phyloP scores from a whole-genome alignment of 2,888 invertebrate species.

The Ochropleura plecta region DNA sequence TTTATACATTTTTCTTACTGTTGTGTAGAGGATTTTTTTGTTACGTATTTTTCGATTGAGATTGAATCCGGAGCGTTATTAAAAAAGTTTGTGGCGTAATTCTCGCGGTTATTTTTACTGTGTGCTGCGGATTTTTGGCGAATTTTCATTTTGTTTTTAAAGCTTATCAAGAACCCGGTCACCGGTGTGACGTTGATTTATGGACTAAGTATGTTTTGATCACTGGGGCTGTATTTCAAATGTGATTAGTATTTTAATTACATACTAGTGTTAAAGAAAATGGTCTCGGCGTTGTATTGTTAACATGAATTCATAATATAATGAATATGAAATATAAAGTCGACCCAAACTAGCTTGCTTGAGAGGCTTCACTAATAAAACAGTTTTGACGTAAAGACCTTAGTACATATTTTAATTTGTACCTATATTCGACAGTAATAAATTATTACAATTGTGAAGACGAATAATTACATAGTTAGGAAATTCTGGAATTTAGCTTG shows the following conservation, averaged over 20 bases:
- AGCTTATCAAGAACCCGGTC: constrained; percentile 59
- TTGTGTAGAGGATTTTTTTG: constrained; percentile 82
- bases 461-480: constrained; percentile 45
- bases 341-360: constrained; percentile 63
- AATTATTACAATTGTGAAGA: constrained; percentile 34
- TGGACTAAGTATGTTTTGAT: constrained; percentile 68
- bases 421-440: constrained; percentile 27
- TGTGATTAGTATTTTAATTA: constrained; percentile 57
- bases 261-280: constrained; percentile 36
- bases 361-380: constrained; percentile 62
- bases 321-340: constrained; percentile 68
- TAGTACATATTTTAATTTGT: constrained; percentile 39
- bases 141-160: constrained; percentile 69
- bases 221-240: constrained; percentile 63
- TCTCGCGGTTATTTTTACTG: constrained; percentile 81
- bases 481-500: constrained; percentile 10
- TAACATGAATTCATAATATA: constrained; percentile 65
- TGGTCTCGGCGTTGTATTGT: constrained; percentile 52
- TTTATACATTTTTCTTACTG: constrained; percentile 89
- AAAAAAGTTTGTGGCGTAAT: constrained; percentile 87
- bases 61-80: constrained; percentile 88
- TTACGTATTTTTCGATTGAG: constrained; percentile 88
- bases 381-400: constrained; percentile 54
- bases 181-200: constrained; percentile 73
- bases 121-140: constrained; percentile 77